phyloP scores from a whole-genome alignment of 1,140 invertebrate species.

The Thrips palmi region DNA sequence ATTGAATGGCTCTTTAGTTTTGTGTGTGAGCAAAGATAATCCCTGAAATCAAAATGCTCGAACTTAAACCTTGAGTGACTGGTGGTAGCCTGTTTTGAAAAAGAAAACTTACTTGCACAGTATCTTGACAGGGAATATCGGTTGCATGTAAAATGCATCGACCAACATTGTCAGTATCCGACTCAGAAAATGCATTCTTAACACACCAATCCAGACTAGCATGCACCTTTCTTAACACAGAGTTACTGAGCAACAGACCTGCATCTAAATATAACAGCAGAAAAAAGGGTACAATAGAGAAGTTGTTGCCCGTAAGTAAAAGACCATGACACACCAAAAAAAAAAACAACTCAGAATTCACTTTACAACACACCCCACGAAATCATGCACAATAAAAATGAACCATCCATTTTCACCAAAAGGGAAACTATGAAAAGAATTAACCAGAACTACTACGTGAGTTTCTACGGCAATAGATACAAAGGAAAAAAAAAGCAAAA shows the following conservation, averaged over 20 bases:
- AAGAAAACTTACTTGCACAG: constrained; percentile 13
- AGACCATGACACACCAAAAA: constrained; percentile 6
- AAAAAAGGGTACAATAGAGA: too few species aligned
- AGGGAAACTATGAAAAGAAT: background rate
- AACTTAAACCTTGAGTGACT: constrained; percentile 27
- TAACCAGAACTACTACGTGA: too few species aligned
- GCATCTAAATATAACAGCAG: constrained; percentile 30
- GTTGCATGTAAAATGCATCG: constrained; percentile 55
- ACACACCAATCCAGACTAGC: constrained; percentile 68
- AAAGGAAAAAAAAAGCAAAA: too few species aligned
- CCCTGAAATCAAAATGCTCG: constrained; percentile 13
- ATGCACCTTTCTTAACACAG: constrained; percentile 49
- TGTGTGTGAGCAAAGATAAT: too few species aligned
- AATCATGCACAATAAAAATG: background rate
- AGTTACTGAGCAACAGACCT: constrained; percentile 58
- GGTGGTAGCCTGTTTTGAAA: constrained; percentile 1
- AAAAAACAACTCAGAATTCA: constrained; percentile 2
- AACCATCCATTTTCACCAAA: background rate
- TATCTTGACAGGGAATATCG: constrained; percentile 34
- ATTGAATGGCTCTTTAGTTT: too few species aligned
- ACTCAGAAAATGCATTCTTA: constrained; percentile 55
- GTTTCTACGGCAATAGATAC: too few species aligned
- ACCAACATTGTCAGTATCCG: constrained; percentile 65
- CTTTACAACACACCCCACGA: background rate
- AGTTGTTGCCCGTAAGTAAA: too few species aligned